phyloP scores from a whole-genome alignment of 2,888 invertebrate species.

The Pristionchus fissidentatus region DNA sequence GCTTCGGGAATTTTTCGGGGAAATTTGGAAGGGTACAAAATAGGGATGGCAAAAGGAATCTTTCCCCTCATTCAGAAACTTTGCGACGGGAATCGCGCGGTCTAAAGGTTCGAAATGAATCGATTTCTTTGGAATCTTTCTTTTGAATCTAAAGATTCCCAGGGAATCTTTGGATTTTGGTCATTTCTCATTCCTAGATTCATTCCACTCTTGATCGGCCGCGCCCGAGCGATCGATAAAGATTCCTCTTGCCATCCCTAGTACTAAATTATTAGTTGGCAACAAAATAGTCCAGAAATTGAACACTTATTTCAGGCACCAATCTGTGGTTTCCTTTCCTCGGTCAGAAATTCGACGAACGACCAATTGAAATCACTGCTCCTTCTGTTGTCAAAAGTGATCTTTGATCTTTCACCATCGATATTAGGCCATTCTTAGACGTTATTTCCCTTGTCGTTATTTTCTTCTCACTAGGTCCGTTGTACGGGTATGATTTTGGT shows the following conservation, averaged over 20 bases:
- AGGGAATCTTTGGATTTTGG: no score
- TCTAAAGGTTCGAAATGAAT: no score
- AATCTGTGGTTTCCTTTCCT: slow-evolving; percentile 64
- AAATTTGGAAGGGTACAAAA: background rate
- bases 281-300: background rate
- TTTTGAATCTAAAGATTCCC: no score
- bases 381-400: background rate
- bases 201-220: no score
- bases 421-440: background rate
- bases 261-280: no score
- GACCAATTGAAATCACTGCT: background rate
- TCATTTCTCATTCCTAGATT: no score
- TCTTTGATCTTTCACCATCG: slow-evolving; percentile 20
- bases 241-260: no score
- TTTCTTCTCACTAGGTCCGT: background rate
- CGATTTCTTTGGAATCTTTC: no score
- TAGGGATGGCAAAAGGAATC: no score
- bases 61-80: background rate
- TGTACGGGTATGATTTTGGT: no score
- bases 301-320: slow-evolving; percentile 56
- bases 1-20: background rate
- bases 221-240: no score
- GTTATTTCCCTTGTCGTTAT: background rate
- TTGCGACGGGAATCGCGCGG: background rate
- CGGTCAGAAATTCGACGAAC: slow-evolving; percentile 38